These are phyloP conservation scores for Rhabdomys pumilio DNA, from an alignment of 2,797 vertebrate genomes.

Conservation along the genomic window DNA sequence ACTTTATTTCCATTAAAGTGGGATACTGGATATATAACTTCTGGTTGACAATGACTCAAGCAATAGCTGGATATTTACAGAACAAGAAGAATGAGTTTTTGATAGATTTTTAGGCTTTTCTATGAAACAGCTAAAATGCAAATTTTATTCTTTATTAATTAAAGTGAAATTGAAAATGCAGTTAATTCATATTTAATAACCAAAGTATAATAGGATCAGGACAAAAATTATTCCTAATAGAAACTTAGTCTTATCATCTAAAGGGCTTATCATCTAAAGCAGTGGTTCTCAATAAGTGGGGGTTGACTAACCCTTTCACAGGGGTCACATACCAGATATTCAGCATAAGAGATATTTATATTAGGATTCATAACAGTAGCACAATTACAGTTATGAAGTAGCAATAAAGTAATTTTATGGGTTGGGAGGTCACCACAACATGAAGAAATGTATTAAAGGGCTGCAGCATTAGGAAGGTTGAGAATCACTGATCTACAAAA, in stretches of 20 bases:
- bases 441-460: not conserved
- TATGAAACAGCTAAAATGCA: not conserved
- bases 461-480: not conserved
- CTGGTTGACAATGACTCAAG: not conserved
- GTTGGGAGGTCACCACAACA: not conserved
- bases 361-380: not conserved
- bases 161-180: slow-evolving; percentile 17
- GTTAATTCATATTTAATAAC: slow-evolving; percentile 4
- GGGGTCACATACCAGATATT: not conserved
- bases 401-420: not conserved
- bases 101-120: not conserved
- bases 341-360: not conserved
- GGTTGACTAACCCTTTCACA: not conserved
- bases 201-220: not conserved
- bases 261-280: not conserved
- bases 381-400: not conserved
- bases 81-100: not conserved
- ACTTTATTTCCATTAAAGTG: not conserved
- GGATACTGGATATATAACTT: not conserved
- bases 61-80: not conserved
- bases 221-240: not conserved
- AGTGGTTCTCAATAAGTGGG: not conserved
- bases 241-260: not conserved
- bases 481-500: not conserved
- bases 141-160: not conserved